phyloP scores from a whole-genome alignment of 2,888 invertebrate species.

The Neuroscelio doddi region DNA sequence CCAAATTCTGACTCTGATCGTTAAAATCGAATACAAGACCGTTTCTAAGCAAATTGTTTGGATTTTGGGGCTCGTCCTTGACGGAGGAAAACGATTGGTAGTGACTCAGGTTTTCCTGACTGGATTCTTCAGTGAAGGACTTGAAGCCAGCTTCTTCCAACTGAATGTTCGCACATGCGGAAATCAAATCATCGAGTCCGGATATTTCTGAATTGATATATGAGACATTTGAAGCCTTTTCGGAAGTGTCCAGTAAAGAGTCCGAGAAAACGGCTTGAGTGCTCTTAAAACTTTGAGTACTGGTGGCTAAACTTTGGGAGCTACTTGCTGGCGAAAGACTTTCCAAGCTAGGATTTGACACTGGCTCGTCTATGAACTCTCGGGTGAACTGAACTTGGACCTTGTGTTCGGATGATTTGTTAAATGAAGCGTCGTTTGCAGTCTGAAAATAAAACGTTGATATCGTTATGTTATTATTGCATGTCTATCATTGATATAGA shows the following conservation, averaged over 20 bases:
- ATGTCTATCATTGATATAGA: too few species aligned
- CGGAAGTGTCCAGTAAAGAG: slow-evolving; percentile 46
- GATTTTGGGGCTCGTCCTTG: slow-evolving; percentile 40
- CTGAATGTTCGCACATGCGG: slow-evolving; percentile 58
- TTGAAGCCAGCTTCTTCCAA: slow-evolving; percentile 31
- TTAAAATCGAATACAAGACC: too few species aligned
- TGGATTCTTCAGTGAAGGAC: too few species aligned
- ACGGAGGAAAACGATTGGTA: slow-evolving; percentile 63
- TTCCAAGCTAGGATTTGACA: slow-evolving; percentile 26
- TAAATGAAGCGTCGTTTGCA: slow-evolving; percentile 34
- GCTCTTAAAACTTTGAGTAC: slow-evolving; percentile 57
- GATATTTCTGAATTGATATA: slow-evolving; percentile 57
- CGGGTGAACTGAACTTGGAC: slow-evolving; percentile 64
- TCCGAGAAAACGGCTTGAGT: slow-evolving; percentile 58
- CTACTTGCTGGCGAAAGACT: slow-evolving; percentile 61
- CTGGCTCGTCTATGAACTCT: slow-evolving; percentile 60
- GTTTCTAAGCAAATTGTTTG: too few species aligned
- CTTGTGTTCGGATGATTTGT: slow-evolving; percentile 57
- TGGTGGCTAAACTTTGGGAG: slow-evolving; percentile 60
- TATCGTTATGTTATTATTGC: too few species aligned
- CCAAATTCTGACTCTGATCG: too few species aligned
- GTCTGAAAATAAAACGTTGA: slow-evolving; percentile 39
- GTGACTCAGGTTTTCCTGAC: slow-evolving; percentile 51
- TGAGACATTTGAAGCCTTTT: slow-evolving; percentile 48
- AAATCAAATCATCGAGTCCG: slow-evolving; percentile 62